Evolutionary conservation across 1,140 invertebrate genomes (phyloP), one percentile per base, ranked within the genome.

Genomic region (Galleria mellonella): DNA sequence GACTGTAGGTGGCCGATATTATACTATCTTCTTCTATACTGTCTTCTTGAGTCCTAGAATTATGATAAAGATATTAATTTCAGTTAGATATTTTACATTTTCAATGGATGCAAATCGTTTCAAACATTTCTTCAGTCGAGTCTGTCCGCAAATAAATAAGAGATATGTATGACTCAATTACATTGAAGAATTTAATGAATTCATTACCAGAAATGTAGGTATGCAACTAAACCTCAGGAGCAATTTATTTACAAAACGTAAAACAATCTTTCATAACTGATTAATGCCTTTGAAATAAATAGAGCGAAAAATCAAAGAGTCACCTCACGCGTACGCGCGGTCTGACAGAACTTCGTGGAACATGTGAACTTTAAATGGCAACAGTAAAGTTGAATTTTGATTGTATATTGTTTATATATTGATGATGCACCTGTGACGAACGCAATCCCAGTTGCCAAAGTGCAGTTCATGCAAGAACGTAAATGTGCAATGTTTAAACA

Each of bases 241-340:
- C 30, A 47, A 47, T 32, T 30, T 39, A 28, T 37, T 45, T 35
- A 37, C 33, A 27, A 36, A 44, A 43, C 35, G 29, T 6, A 49
- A 50, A 46, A 51, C 49, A 48, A 55, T 38, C 53, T 56, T 47
- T 50, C 53, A 50, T 53, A 56, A 61, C 32, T 57, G 47, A 57
- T 51, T 62, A 62, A 62, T 58, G 49, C 48, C 46, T 44, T 38
- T 37, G 27, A 35, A 48, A 43, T 52, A 58, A 62, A 62, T 62
- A 47, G 59, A 62, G 51, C 59, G 55, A 47, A 41, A 55, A 57
- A 55, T 55, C 52, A 50, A 51, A 58, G 48, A 51, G 37, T 40
- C 37, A 32, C 40, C 52, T 33, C 50, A 62, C 58, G 54, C 47
- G 54, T 42, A 43, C 51, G n/a, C n/a, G n/a, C n/a, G n/a, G n/a